Conservation (phyloP, 1,140 invertebrate species). For the Heterodera carotae region DNA sequence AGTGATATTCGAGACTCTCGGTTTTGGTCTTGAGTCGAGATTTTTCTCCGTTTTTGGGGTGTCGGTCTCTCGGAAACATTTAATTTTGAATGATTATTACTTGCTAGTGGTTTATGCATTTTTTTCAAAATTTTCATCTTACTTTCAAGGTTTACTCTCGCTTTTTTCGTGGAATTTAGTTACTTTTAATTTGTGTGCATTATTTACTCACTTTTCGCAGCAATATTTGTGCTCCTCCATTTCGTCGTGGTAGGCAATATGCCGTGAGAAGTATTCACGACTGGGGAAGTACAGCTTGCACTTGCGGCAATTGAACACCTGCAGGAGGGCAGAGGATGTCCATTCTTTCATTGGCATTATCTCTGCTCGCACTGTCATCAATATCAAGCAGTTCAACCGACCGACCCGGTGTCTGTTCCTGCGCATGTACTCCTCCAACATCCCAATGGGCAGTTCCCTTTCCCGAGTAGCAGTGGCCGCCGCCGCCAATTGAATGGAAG, state of each 20-base stretch:
- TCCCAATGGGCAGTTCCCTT: neutral
- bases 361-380: too few relatives aligned
- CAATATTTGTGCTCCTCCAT: conserved; percentile 43
- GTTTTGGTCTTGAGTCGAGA: too few relatives aligned
- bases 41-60: too few relatives aligned
- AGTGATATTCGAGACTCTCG: too few relatives aligned
- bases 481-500: neutral
- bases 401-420: conserved; percentile 46
- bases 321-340: too few relatives aligned
- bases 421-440: conserved; percentile 45
- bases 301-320: conserved; percentile 53
- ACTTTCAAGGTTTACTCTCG: too few relatives aligned
- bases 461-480: neutral
- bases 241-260: conserved; percentile 49
- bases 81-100: too few relatives aligned
- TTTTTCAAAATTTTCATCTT: too few relatives aligned
- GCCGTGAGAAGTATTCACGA: conserved; percentile 48
- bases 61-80: too few relatives aligned
- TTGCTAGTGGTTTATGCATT: too few relatives aligned
- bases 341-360: too few relatives aligned
- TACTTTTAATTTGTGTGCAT: neutral
- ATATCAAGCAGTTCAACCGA: too few relatives aligned
- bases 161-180: neutral
- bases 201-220: conserved; percentile 34
- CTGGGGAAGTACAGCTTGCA: conserved; percentile 51